These are phyloP conservation scores for Dicentrarchus labrax DNA, from an alignment of 2,113 vertebrate species.

Conservation along the genomic window DNA sequence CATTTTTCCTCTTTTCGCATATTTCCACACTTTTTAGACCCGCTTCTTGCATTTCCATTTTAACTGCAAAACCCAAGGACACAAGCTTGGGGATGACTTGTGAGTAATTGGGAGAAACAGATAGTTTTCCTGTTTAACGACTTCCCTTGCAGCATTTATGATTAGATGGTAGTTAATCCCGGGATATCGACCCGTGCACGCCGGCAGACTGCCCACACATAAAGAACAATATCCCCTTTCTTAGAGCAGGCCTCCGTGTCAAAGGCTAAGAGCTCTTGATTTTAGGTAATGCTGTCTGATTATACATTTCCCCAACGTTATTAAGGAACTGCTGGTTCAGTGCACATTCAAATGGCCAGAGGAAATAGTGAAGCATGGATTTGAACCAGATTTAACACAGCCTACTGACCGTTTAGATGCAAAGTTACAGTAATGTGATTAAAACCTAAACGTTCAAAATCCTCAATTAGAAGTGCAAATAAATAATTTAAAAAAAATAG, in stretches of 20 bases:
- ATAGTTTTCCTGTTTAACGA: slow-evolving; percentile 19
- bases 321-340: slow-evolving; percentile 9
- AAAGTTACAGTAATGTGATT: background rate
- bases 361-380: background rate
- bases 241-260: slow-evolving; percentile 19
- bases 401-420: background rate
- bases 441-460: background rate
- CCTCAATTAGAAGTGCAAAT: background rate
- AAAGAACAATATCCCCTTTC: slow-evolving; percentile 52
- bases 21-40: background rate
- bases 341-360: background rate
- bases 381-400: background rate
- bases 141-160: slow-evolving; percentile 41
- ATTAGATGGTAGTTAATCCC: slow-evolving; percentile 51
- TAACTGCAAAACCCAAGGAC: background rate
- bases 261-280: slow-evolving; percentile 37
- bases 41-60: background rate
- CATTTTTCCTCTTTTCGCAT: background rate
- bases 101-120: background rate
- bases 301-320: background rate
- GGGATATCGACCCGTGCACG: slow-evolving; percentile 18
- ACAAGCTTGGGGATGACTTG: background rate
- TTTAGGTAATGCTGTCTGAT: slow-evolving; percentile 34
- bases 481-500: background rate
- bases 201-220: slow-evolving; percentile 28